These are phyloP conservation scores for Vidua chalybeata DNA, from an alignment of 2,113 vertebrate genomes.

Conservation along the genomic window DNA sequence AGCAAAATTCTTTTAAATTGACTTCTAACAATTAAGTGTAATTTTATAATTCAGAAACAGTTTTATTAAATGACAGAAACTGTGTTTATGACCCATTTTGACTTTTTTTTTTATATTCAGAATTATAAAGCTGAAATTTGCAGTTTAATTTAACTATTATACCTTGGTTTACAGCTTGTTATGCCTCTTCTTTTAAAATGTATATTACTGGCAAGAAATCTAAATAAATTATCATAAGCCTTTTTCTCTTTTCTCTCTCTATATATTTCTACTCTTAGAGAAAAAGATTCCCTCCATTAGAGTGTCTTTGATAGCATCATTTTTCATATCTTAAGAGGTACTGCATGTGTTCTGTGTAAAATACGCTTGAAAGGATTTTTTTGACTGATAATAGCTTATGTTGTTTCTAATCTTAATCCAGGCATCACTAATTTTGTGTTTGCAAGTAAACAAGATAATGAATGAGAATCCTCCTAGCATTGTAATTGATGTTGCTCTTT, in stretches of 20 bases:
- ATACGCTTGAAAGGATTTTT: not conserved
- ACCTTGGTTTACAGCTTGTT: not conserved
- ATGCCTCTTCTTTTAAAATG: not conserved
- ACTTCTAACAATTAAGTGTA: not conserved
- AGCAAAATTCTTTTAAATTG: not conserved
- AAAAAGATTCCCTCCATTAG: not conserved
- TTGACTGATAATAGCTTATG: not conserved
- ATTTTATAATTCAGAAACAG: not conserved
- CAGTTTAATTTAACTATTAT: not conserved
- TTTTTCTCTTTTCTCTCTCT: not conserved
- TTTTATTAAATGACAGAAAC: not conserved
- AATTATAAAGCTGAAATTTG: not conserved
- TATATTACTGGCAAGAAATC: not conserved
- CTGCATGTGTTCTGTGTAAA: not conserved
- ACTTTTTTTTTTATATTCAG: not conserved
- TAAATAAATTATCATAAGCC: not conserved
- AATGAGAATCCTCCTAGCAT: conserved; percentile 34
- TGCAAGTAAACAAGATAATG: conserved; percentile 55
- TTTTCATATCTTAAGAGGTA: not conserved
- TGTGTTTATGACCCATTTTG: not conserved
- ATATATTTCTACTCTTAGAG: not conserved
- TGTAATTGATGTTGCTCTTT: conserved; percentile 33
- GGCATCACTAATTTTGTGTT: conserved; percentile 42
- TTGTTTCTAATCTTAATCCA: conserved; percentile 47
- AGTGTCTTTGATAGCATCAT: not conserved